Evolutionary conservation across 2,797 vertebrate species (phyloP).

Genomic region (Ptychobarbus kaznakovi): DNA sequence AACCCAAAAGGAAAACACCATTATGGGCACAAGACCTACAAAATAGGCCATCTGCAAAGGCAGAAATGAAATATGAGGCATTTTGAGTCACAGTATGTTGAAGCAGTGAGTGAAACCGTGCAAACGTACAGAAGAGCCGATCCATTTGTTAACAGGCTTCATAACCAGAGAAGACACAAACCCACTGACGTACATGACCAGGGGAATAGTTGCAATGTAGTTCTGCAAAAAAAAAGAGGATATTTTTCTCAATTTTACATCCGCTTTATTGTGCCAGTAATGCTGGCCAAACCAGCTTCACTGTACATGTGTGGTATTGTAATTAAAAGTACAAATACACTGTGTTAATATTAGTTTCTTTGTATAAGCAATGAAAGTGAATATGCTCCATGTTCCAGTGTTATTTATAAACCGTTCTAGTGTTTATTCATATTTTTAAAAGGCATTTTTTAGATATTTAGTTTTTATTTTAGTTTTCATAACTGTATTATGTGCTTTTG

Average conservation of each 20-base stretch:
- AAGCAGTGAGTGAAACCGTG: not conserved
- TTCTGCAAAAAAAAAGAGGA: conserved; percentile 72
- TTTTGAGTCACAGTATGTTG: not conserved
- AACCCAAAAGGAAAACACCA: conserved; percentile 85
- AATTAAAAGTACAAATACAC: not conserved
- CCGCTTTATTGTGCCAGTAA: not conserved
- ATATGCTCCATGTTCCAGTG: not conserved
- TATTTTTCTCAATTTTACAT: not conserved
- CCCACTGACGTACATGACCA: conserved; percentile 89
- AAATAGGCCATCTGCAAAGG: conserved; percentile 84
- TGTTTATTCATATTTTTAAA: not conserved
- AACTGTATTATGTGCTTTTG: not conserved
- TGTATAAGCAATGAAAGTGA: not conserved
- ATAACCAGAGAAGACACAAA: conserved; percentile 87
- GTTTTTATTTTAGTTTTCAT: not conserved
- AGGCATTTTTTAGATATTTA: not conserved
- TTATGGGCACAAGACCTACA: conserved; percentile 79
- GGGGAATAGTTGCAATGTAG: conserved; percentile 88
- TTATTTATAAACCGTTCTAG: not conserved
- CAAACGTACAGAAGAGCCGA: conserved; percentile 86
- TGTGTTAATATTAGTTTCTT: not conserved
- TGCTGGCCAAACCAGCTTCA: not conserved
- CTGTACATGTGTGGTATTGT: not conserved
- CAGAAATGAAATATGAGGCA: conserved; percentile 9
- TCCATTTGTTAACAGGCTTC: conserved; percentile 84